Evolutionary conservation across 2,113 vertebrate genomes (phyloP), one percentile per base, ranked within the genome.

Genomic region (Carettochelys insculpta): DNA sequence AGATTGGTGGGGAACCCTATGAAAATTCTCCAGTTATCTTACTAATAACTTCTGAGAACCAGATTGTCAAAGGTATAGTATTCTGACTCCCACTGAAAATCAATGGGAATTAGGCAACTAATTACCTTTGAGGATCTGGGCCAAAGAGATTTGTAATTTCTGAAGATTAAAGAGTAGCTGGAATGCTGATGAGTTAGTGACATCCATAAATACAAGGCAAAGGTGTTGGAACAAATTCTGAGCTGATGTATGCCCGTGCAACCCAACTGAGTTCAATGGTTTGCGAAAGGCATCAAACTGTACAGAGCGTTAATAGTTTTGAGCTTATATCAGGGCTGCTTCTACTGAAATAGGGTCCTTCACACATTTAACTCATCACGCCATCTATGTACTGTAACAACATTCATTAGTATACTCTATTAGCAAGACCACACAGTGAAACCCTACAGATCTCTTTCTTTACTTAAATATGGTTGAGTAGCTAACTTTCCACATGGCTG

Each of bases 401-500:
- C 8, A 5, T 24, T 53, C 88, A 8, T 11, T 61, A 45, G 3
- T 81, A 85, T 22, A 48, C 76, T 77, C 89, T 89, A 87, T 52
- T 79, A 77, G 53, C 52, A 24, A 48, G 75, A 43, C 14, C 56
- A 38, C 53, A 27, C 41, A 78, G 54, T 61, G 80, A 31, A 94
- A 93, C 65, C 45, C 80, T 52, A 51, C 7, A 41, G 14, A 43
- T 1, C 11, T 53, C 12, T 76, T 81, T 88, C 65, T 80, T 92
- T 81, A 83, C 48, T 82, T 92, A 85, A 50, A 29, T 24, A 53
- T 89, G 68, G 53, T 78, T 50, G 43, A 92, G 52, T 48, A 94
- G 48, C 56, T 92, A 8, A 43, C 86, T 94, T 92, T 95, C 80
- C 73, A 92, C 90, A 90, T 27, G 53, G 79, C 65, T 82, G 86